phyloP scores from a whole-genome alignment of 2,113 vertebrate species.

The Sclerurus mexicanus region DNA sequence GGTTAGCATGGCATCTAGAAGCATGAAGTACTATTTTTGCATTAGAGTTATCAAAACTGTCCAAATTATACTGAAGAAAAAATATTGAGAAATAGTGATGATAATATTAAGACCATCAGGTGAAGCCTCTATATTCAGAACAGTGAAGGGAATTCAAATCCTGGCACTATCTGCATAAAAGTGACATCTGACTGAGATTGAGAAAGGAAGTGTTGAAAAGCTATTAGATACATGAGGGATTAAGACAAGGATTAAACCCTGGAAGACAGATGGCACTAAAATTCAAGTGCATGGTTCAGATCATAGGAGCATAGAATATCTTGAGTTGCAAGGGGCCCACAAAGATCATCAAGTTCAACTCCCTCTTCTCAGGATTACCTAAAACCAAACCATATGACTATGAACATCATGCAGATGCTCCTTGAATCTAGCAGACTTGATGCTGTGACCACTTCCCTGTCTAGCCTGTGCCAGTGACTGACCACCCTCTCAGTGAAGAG shows the following conservation, averaged over 20 bases:
- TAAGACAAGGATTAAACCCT: background rate
- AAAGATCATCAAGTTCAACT: background rate
- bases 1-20: background rate
- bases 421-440: background rate
- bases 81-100: background rate
- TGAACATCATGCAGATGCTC: background rate
- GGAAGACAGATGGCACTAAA: background rate
- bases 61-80: background rate
- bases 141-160: background rate
- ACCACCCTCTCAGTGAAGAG: background rate
- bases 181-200: background rate
- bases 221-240: background rate
- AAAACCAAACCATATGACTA: fast-evolving
- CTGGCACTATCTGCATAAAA: background rate
- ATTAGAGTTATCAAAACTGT: background rate
- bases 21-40: background rate
- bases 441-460: background rate
- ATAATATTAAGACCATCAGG: background rate
- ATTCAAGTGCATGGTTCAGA: background rate
- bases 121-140: background rate
- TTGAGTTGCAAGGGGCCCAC: background rate
- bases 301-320: background rate
- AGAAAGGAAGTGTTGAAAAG: background rate
- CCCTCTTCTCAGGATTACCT: background rate
- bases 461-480: fast-evolving